Base-by-base conservation (phyloP, 2,888 invertebrate species). In the Onchidella celtica region DNA sequence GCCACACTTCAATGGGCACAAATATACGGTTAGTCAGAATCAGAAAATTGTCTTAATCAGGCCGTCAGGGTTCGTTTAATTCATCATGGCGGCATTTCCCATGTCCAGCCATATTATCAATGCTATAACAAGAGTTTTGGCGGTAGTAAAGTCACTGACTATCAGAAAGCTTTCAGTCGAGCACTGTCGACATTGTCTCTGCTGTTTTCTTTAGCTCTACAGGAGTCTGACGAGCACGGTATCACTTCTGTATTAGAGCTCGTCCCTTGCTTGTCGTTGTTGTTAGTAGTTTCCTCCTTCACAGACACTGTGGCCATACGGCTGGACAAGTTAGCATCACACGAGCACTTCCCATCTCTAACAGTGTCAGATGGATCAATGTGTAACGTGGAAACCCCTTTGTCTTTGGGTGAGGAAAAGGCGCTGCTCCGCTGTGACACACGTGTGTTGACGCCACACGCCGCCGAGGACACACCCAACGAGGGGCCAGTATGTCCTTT, bases 111-210 rank as follows among this genome's bases (percentile, higher is more conserved):
- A n/a, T n/a, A n/a, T n/a, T n/a, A n/a, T n/a, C n/a, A n/a, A n/a
- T n/a, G n/a, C n/a, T n/a, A n/a, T n/a, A n/a, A n/a, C n/a, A n/a
- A n/a, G n/a, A n/a, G n/a, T n/a, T n/a, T n/a, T n/a, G n/a, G n/a
- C n/a, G n/a, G n/a, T n/a, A n/a, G n/a, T n/a, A n/a, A n/a, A n/a
- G n/a, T n/a, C n/a, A n/a, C n/a, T n/a, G n/a, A n/a, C n/a, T n/a
- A 55, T 72, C 72, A 72, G 38, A 38, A 72, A 0, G 72, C 72
- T 57, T 11, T 57, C 21, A 72, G 72, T 32, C 34, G 55, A 14
- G 55, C 24, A n/a, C n/a, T 72, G 57, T 57, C 72, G n/a, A 34
- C 9, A 24, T n/a, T 72, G 29, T 72, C 72, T 32, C 55, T 72
- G 72, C 55, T n/a, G 34, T 21, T 57, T 24, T 72, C 72, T 72